Percentiles rank a stretch among this genome's conserved stretches.
These are phyloP conservation scores for Meleagris gallopavo DNA, from an alignment of 2,113 vertebrate genomes.

Conservation along the genomic window DNA sequence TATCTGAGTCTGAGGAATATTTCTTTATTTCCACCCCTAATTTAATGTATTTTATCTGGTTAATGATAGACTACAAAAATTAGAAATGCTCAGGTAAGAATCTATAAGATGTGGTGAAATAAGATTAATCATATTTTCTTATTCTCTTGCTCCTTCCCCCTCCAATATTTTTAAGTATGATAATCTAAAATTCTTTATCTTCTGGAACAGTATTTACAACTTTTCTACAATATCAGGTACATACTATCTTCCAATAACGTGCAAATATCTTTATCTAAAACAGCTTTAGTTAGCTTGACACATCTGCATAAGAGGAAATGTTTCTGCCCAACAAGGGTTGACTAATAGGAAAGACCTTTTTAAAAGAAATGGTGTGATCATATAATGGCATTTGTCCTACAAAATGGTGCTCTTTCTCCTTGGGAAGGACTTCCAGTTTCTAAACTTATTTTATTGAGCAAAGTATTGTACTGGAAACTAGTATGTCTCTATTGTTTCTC, in stretches of 20 bases:
- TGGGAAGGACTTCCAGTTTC: background rate
- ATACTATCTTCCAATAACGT: background rate
- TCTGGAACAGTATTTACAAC: background rate
- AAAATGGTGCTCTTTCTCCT: background rate
- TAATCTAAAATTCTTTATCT: background rate
- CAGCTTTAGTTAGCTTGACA: background rate
- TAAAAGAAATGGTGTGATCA: background rate
- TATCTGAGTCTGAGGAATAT: background rate
- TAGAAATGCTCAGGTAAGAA: background rate
- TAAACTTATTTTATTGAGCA: background rate
- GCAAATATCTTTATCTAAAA: background rate
- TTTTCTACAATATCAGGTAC: background rate
- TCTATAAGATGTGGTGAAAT: background rate
- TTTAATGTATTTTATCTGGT: background rate
- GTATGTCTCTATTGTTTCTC: background rate
- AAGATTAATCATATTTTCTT: background rate
- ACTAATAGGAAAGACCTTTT: background rate
- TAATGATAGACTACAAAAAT: background rate
- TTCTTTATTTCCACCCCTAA: background rate
- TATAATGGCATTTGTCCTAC: background rate
- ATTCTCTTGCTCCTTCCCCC: background rate
- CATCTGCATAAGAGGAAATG: background rate
- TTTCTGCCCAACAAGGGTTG: background rate
- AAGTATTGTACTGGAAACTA: background rate
- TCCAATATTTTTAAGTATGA: background rate